These are phyloP conservation scores for Oryzias curvinotus DNA, from an alignment of 2,113 vertebrate species.

Conservation along the genomic window DNA sequence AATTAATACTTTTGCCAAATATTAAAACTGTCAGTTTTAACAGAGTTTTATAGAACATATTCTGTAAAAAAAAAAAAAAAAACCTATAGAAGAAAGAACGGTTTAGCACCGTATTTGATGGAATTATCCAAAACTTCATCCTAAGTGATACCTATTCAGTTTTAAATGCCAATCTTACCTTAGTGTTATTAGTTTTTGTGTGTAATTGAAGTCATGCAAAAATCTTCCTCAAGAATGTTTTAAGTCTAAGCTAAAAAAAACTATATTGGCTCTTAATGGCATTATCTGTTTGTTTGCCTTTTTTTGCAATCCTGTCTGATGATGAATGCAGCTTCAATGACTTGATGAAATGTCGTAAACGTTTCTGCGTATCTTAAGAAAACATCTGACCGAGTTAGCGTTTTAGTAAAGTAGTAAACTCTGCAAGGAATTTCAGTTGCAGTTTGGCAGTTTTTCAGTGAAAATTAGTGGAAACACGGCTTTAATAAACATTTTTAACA, in stretches of 20 bases:
- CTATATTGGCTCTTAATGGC: background rate
- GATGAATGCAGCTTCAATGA: background rate
- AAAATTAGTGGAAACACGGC: conserved; percentile 34
- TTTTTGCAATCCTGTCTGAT: conserved; percentile 18
- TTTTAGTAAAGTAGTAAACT: conserved; percentile 65
- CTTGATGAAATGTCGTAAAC: conserved; percentile 54
- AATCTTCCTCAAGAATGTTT: conserved; percentile 8
- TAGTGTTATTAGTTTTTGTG: conserved; percentile 17
- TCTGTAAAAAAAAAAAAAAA: background rate
- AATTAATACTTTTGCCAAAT: background rate
- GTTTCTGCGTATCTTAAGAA: conserved; percentile 37
- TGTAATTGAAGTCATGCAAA: conserved; percentile 1
- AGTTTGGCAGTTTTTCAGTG: conserved; percentile 60
- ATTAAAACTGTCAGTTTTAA: background rate
- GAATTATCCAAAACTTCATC: conserved; percentile 33
- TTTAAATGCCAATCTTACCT: conserved; percentile 10
- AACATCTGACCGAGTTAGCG: conserved; percentile 29
- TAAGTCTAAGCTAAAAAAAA: background rate
- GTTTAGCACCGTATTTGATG: conserved; percentile 1
- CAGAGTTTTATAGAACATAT: background rate
- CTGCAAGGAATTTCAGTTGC: conserved; percentile 55
- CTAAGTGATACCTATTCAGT: conserved; percentile 10
- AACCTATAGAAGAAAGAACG: background rate
- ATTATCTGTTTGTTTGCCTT: conserved; percentile 4
- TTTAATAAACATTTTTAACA: conserved; percentile 21